Percentiles rank a stretch among this genome's conserved stretches.
These are phyloP conservation scores for Onthophagus taurus DNA, from an alignment of 1,140 invertebrate genomes.

Conservation along the genomic window DNA sequence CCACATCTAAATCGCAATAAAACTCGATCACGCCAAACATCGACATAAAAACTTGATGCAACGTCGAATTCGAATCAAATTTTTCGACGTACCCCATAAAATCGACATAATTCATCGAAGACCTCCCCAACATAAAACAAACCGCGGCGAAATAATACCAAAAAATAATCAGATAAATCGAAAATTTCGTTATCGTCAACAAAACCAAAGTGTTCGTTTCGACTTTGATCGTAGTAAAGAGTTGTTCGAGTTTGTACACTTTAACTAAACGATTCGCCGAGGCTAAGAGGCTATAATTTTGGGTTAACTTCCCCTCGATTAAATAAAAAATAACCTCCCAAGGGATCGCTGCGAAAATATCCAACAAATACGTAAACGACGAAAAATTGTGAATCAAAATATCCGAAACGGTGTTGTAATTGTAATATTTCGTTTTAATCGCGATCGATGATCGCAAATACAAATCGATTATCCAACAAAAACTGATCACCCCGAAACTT, in stretches of 20 bases:
- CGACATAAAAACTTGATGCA: not conserved
- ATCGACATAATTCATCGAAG: not conserved
- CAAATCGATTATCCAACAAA: slow-evolving; percentile 14
- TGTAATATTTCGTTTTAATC: slow-evolving; percentile 12
- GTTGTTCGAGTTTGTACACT: slow-evolving; percentile 4
- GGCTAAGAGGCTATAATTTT: not conserved
- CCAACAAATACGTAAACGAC: slow-evolving; percentile 10
- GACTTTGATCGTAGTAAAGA: not conserved
- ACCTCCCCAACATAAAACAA: slow-evolving; percentile 1
- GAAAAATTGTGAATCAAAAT: slow-evolving; percentile 10
- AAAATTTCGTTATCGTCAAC: not conserved
- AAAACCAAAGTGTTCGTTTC: not conserved
- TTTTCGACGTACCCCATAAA: not conserved
- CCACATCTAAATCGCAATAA: not conserved
- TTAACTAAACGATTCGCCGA: slow-evolving; percentile 4
- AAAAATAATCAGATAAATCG: not conserved
- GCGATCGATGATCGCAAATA: slow-evolving; percentile 16
- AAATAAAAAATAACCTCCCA: slow-evolving; percentile 17
- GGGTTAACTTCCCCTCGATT: not conserved
- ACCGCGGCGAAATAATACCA: slow-evolving; percentile 1
- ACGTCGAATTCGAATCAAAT: not conserved
- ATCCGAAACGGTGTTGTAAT: not conserved
- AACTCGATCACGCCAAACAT: slow-evolving; percentile 1
- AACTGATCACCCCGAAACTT: slow-evolving; percentile 4
- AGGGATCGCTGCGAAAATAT: slow-evolving; percentile 14